Percentiles rank a stretch among this genome's conserved stretches.
Conservation (phyloP, 2,888 invertebrate species). For the Apamea crenata region DNA sequence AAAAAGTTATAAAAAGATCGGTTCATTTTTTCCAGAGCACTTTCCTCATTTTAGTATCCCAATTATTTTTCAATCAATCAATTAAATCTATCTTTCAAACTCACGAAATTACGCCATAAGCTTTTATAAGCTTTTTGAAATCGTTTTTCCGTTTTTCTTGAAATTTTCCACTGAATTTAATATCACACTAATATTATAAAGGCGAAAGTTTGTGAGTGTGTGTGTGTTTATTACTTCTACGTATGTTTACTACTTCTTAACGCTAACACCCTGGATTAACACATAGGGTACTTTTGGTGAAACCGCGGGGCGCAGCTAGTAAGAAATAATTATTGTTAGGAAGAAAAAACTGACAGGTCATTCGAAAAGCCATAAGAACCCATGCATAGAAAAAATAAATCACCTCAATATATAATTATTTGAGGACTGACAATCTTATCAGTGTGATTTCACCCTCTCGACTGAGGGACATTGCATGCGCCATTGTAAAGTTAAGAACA, state of each 20-base stretch:
- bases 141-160: not conserved
- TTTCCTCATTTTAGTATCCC: not conserved
- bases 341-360: not conserved
- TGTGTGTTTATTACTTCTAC: no score
- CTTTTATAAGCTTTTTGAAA: not conserved
- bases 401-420: conserved; percentile 53
- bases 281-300: no score
- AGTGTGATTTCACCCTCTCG: conserved; percentile 64
- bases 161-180: not conserved
- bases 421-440: conserved; percentile 62
- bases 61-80: conserved; percentile 38
- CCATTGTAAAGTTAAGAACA: conserved; percentile 18
- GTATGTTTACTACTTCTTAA: no score
- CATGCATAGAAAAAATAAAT: conserved; percentile 29
- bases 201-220: no score
- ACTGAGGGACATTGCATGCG: conserved; percentile 48
- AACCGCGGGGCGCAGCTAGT: no score
- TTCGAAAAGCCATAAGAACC: not conserved
- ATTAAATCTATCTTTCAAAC: conserved; percentile 5
- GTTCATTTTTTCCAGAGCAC: not conserved
- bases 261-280: no score
- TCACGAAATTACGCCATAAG: not conserved
- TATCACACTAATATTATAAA: not conserved
- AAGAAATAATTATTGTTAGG: not conserved
- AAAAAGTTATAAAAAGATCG: conserved; percentile 7